phyloP scores from a whole-genome alignment of 2,888 invertebrate species.

The Brenthis daphne region DNA sequence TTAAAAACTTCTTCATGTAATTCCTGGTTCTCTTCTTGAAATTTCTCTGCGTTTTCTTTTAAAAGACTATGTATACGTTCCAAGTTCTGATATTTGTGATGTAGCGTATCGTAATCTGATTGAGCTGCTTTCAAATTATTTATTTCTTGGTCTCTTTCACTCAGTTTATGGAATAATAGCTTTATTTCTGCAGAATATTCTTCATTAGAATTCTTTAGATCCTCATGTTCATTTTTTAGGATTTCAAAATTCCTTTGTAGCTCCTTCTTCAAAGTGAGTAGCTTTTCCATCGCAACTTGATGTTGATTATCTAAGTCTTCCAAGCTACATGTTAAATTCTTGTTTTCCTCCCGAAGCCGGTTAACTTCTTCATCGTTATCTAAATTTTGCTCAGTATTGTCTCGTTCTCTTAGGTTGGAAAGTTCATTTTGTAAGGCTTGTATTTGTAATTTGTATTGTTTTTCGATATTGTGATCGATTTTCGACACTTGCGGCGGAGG shows the following conservation, averaged over 20 bases:
- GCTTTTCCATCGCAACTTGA: slow-evolving; percentile 84
- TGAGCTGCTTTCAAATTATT: slow-evolving; percentile 51
- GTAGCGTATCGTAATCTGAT: slow-evolving; percentile 67
- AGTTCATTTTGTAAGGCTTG: slow-evolving; percentile 66
- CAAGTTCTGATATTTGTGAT: slow-evolving; percentile 75
- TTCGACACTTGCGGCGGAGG: slow-evolving; percentile 60
- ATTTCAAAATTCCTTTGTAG: slow-evolving; percentile 77
- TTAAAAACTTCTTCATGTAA: slow-evolving; percentile 77
- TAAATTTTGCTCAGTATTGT: slow-evolving; percentile 52
- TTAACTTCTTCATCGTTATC: slow-evolving; percentile 68
- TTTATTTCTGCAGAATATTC: slow-evolving; percentile 72
- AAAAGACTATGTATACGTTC: slow-evolving; percentile 71
- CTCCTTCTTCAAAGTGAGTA: slow-evolving; percentile 79
- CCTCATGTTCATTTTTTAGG: slow-evolving; percentile 73
- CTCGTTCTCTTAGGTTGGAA: slow-evolving; percentile 65
- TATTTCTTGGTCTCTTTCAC: slow-evolving; percentile 71
- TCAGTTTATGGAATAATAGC: slow-evolving; percentile 66
- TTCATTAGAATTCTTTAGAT: slow-evolving; percentile 71
- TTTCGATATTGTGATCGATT: slow-evolving; percentile 50
- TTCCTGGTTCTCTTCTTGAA: slow-evolving; percentile 80
- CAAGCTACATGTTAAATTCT: slow-evolving; percentile 80
- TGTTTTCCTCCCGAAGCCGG: slow-evolving; percentile 81
- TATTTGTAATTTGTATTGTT: slow-evolving; percentile 64
- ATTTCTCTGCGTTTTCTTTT: slow-evolving; percentile 75
- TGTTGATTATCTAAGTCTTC: slow-evolving; percentile 90